phyloP scores from a whole-genome alignment of 2,797 vertebrate genomes.

The Brotula barbata region DNA sequence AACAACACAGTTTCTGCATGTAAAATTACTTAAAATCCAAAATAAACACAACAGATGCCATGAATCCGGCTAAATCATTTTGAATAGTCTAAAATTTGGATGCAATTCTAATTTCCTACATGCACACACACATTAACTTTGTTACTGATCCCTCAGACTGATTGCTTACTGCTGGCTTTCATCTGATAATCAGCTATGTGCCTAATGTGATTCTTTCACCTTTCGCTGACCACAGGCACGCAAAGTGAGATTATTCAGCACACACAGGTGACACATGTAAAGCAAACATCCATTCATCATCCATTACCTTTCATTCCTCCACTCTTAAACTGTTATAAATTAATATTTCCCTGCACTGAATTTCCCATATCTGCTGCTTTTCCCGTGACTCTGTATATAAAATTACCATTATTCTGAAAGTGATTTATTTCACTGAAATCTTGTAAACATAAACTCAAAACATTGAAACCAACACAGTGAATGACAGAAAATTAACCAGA shows the following conservation, averaged over 20 bases:
- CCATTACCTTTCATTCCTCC: too few relatives aligned
- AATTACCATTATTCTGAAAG: too few relatives aligned
- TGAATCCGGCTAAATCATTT: too few relatives aligned
- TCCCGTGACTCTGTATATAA: too few relatives aligned
- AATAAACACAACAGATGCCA: neutral
- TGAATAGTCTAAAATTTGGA: neutral
- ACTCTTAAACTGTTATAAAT: too few relatives aligned
- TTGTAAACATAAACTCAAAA: neutral
- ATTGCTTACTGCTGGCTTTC: conserved; percentile 23
- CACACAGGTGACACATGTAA: conserved; percentile 23
- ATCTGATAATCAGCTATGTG: conserved; percentile 56
- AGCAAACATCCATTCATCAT: too few relatives aligned
- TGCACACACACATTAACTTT: conserved; percentile 14
- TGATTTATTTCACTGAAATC: too few relatives aligned
- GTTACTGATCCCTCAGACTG: conserved; percentile 33
- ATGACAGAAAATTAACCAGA: neutral
- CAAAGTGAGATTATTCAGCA: conserved; percentile 31
- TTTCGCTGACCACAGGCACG: conserved; percentile 35
- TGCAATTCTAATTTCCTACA: neutral
- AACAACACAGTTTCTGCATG: neutral
- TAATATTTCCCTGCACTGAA: too few relatives aligned
- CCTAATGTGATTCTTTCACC: conserved; percentile 50
- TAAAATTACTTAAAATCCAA: neutral
- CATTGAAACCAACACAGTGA: too few relatives aligned
- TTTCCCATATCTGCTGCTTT: too few relatives aligned